These are phyloP conservation scores for Axis porcinus DNA, from an alignment of 2,113 vertebrate species.

Conservation along the genomic window DNA sequence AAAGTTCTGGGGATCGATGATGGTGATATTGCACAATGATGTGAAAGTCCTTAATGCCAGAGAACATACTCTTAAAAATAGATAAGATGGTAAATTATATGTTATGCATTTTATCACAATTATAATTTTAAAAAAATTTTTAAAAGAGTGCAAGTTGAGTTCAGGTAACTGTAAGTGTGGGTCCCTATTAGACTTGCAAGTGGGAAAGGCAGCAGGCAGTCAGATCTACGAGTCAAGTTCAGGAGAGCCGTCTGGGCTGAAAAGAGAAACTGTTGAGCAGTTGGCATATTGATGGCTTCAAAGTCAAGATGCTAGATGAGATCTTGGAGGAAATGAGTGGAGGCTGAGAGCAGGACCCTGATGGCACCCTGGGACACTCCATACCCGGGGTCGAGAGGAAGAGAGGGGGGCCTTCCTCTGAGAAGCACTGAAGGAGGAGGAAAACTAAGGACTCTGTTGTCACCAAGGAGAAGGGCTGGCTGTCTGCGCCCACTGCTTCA, in stretches of 20 bases:
- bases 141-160: neutral
- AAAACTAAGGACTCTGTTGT: rapidly evolving
- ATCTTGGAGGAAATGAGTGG: rapidly evolving
- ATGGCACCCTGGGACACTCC: rapidly evolving
- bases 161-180: neutral
- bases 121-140: rapidly evolving
- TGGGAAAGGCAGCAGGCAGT: neutral
- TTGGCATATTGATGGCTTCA: neutral
- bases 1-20: neutral
- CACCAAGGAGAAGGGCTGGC: neutral
- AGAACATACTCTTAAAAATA: neutral
- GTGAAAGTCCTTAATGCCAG: neutral
- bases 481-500: rapidly evolving
- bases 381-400: rapidly evolving
- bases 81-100: neutral
- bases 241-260: neutral
- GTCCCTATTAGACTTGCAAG: neutral
- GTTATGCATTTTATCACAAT: neutral
- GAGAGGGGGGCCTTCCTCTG: neutral
- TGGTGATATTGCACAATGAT: rapidly evolving
- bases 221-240: neutral
- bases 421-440: neutral
- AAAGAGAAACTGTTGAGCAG: neutral
- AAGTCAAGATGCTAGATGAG: neutral
- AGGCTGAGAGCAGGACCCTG: neutral